phyloP scores from a whole-genome alignment of 2,113 vertebrate genomes.

The Dasypus novemcinctus region DNA sequence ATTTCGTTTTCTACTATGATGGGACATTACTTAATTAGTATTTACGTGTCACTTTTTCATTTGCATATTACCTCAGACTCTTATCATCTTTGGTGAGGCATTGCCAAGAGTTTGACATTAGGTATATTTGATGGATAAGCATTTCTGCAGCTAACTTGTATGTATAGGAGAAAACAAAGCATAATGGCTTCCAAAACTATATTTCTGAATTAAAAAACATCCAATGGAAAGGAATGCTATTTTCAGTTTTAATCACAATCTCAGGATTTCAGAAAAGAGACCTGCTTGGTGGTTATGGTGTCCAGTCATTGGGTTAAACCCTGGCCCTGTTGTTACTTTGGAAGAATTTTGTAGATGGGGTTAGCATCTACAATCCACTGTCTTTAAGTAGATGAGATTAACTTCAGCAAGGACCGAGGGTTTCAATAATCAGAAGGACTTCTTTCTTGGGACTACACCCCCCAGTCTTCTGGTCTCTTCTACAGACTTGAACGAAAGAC shows the following conservation, averaged over 20 bases:
- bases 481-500: too few species aligned
- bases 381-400: too few species aligned
- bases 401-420: too few species aligned
- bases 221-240: background rate
- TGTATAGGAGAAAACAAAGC: background rate
- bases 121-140: background rate
- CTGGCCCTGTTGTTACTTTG: too few species aligned
- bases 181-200: background rate
- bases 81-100: background rate
- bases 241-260: background rate
- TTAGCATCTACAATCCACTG: too few species aligned
- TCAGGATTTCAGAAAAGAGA: background rate
- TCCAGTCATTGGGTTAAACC: too few species aligned
- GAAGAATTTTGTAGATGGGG: too few species aligned
- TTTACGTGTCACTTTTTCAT: background rate
- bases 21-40: background rate
- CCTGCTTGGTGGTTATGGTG: too few species aligned
- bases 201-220: background rate
- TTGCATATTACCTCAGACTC: background rate
- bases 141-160: background rate
- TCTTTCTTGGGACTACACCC: too few species aligned
- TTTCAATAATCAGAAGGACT: too few species aligned
- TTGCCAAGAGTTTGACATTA: background rate
- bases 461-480: too few species aligned
- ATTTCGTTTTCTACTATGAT: background rate